These are phyloP conservation scores for Monochamus alternatus DNA, from an alignment of 2,888 invertebrate species.

Conservation along the genomic window DNA sequence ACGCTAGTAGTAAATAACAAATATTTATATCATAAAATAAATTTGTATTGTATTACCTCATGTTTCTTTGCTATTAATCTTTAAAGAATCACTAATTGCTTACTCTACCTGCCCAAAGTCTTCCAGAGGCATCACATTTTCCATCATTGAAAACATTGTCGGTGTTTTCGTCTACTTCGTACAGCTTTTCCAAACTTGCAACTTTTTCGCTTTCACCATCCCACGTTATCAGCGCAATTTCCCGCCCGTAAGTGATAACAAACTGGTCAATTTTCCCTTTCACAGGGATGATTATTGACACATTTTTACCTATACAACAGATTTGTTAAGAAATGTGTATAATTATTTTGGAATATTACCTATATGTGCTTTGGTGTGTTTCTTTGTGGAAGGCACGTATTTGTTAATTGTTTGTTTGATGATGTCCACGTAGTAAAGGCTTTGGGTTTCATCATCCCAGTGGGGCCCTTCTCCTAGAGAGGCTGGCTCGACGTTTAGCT, in stretches of 20 bases:
- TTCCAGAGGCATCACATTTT: conserved; percentile 83
- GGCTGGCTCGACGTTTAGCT: conserved; percentile 68
- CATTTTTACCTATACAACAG: conserved; percentile 11
- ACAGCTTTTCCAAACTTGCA: conserved; percentile 72
- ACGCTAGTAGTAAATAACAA: no score
- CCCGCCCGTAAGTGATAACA: conserved; percentile 76
- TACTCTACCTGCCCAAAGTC: conserved; percentile 74
- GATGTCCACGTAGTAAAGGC: conserved; percentile 79
- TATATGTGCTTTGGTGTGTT: conserved; percentile 50
- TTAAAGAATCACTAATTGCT: no score
- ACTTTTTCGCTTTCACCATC: conserved; percentile 74
- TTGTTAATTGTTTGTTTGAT: conserved; percentile 50
- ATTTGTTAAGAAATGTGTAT: background rate
- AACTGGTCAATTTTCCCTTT: conserved; percentile 77
- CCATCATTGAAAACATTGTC: conserved; percentile 84
- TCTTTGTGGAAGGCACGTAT: conserved; percentile 52
- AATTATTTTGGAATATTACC: conserved; percentile 42
- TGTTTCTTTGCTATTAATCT: no score
- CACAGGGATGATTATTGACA: conserved; percentile 60
- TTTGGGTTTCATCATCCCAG: conserved; percentile 76
- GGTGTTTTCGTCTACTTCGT: conserved; percentile 74
- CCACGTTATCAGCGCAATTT: conserved; percentile 79
- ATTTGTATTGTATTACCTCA: no score
- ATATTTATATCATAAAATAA: no score
- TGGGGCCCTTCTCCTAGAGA: conserved; percentile 81